phyloP scores from a whole-genome alignment of 2,797 vertebrate species.

The Cirrhinus mrigala region DNA sequence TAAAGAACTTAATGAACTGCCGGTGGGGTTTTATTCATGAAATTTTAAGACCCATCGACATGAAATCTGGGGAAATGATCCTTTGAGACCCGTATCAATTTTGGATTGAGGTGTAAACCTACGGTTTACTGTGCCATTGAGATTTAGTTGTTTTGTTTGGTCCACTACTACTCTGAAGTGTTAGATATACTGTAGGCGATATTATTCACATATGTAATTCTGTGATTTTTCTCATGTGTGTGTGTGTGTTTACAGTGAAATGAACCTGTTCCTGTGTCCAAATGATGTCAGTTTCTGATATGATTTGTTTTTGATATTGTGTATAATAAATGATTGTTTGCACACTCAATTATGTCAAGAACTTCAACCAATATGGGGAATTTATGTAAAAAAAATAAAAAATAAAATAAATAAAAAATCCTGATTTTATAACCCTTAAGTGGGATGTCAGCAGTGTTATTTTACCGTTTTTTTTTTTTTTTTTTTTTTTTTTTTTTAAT shows the following conservation, averaged over 20 bases:
- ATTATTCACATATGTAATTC: slow-evolving; percentile 12
- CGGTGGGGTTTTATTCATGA: neutral
- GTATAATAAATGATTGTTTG: slow-evolving; percentile 56
- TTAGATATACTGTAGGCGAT: slow-evolving; percentile 20
- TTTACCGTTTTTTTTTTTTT: too few species aligned
- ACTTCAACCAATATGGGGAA: neutral
- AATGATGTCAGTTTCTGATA: slow-evolving; percentile 25
- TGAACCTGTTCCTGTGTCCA: slow-evolving; percentile 18
- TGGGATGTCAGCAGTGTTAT: too few species aligned
- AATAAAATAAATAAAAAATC: too few species aligned
- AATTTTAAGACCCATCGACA: slow-evolving; percentile 24
- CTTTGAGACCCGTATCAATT: neutral
- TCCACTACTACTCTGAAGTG: slow-evolving; percentile 6
- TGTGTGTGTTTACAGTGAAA: slow-evolving; percentile 27
- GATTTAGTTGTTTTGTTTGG: slow-evolving; percentile 19
- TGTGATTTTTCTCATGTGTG: neutral
- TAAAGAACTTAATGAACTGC: slow-evolving; percentile 25
- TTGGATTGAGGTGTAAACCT: neutral
- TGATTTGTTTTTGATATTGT: neutral
- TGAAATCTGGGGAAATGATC: neutral
- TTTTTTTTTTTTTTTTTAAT: neutral
- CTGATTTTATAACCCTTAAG: neutral
- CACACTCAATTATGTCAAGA: slow-evolving; percentile 19
- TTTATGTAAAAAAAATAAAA: neutral
- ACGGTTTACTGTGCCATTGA: neutral